A percentile compares a stretch with the other conserved stretches of the same genome.
These are phyloP conservation scores for Caenorhabditis afra DNA, from an alignment of 2,888 invertebrate species.

Conservation along the genomic window DNA sequence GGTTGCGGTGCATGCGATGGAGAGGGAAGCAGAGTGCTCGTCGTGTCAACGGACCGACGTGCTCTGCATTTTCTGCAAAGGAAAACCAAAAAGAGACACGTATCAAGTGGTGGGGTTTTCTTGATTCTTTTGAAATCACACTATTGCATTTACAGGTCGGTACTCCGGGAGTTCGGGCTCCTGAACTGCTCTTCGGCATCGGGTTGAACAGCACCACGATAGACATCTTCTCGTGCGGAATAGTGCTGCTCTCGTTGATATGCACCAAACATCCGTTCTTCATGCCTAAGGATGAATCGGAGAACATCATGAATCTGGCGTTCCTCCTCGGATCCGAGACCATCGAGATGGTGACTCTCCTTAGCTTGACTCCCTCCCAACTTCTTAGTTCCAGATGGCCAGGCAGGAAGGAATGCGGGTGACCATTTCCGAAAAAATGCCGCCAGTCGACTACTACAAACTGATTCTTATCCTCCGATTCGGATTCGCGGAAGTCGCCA, in stretches of 20 bases:
- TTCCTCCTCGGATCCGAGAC: constrained; percentile 46
- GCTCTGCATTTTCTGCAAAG: constrained; percentile 42
- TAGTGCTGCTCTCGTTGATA: constrained; percentile 45
- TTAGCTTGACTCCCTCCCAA: too few relatives aligned
- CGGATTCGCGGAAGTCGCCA: constrained; percentile 31
- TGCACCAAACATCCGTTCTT: constrained; percentile 55
- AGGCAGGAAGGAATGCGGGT: constrained; percentile 46
- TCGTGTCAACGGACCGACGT: neutral
- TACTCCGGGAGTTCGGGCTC: constrained; percentile 56
- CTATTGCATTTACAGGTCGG: constrained; percentile 37
- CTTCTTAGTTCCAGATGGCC: constrained; percentile 52
- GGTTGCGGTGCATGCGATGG: constrained; percentile 21
- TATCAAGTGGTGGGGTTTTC: constrained; percentile 39
- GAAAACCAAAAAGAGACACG: constrained; percentile 32
- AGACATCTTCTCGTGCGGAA: constrained; percentile 57
- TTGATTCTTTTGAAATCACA: neutral
- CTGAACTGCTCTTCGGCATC: constrained; percentile 50
- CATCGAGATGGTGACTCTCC: constrained; percentile 44
- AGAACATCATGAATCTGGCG: constrained; percentile 54
- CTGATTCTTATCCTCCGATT: constrained; percentile 40
- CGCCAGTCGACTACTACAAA: constrained; percentile 43
- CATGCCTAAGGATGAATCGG: constrained; percentile 52
- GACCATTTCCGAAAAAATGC: constrained; percentile 33
- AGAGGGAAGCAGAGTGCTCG: constrained; percentile 5
- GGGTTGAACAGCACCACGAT: constrained; percentile 35